Evolutionary conservation across 2,888 invertebrate genomes (phyloP), one percentile per base, ranked within the genome.

Genomic region (Acrocyrtus sp.): DNA sequence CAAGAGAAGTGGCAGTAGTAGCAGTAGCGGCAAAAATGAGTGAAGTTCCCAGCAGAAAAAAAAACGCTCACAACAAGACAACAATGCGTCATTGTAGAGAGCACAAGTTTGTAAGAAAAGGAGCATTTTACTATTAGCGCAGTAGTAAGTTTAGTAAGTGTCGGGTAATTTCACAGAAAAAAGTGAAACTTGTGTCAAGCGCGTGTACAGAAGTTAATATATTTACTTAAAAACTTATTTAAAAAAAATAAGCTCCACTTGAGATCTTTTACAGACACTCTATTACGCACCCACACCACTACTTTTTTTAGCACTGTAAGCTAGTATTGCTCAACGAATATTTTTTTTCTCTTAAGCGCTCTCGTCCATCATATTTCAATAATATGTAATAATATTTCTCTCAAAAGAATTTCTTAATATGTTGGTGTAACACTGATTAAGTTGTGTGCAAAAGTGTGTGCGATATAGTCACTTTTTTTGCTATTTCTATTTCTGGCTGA

Each of bases 111-210:
- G n/a, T n/a, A n/a, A n/a, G n/a, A n/a, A n/a, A n/a, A n/a, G n/a
- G n/a, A n/a, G n/a, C n/a, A n/a, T n/a, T n/a, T 27, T 26, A 58
- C 17, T 27, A 21, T 58, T 58, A 24, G 17, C 22, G 19, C 19
- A n/a, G 39, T 51, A 51, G n/a, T n/a, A n/a, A n/a, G n/a, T n/a
- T n/a, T n/a, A n/a, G n/a, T n/a, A 24, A 29, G 56, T 66, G 66
- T 57, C 65, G 65, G 63, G 50, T 39, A 56, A 56, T 56, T 56
- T 56, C 56, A 24, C 47, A 65, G 56, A 65, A 67, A 65, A 67
- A 67, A 67, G 66, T 67, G 66, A 67, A 67, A 67, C 66, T 67
- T 67, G 66, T 67, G 66, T 67, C 66, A 66, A 61, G 50, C 61
- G 51, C 53, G 51, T 62, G 62, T n/a, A n/a, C 27, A 50, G 8